These are phyloP conservation scores for Orthochromis malagaraziensis DNA, from an alignment of 2,113 vertebrate genomes.

Conservation along the genomic window DNA sequence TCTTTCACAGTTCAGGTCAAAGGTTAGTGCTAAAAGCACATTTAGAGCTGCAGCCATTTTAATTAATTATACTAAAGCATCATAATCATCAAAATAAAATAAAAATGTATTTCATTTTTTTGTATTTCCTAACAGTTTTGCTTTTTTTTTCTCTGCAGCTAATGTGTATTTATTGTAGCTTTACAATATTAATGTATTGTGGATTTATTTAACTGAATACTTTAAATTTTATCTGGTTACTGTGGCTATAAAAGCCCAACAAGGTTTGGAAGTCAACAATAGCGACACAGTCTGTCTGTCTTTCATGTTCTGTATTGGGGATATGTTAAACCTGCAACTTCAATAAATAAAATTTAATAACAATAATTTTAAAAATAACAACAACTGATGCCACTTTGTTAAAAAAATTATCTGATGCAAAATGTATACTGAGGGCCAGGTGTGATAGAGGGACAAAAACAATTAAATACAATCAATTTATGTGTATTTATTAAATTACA, in stretches of 20 bases:
- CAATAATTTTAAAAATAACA: background rate
- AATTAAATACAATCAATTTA: background rate
- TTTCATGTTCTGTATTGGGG: background rate
- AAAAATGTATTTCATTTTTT: background rate
- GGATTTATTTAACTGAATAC: background rate
- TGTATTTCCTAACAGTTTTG: background rate
- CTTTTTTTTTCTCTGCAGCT: background rate
- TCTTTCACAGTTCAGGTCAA: background rate
- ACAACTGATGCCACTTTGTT: background rate
- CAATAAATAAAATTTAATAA: background rate
- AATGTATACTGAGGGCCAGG: background rate
- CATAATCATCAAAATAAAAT: background rate
- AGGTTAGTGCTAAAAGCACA: background rate
- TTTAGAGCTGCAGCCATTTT: background rate
- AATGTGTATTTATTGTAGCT: background rate
- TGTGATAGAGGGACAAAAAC: background rate
- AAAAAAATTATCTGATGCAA: background rate
- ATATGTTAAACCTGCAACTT: background rate
- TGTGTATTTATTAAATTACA: background rate
- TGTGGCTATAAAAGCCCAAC: background rate
- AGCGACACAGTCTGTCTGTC: accelerated
- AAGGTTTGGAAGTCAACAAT: background rate
- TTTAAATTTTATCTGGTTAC: background rate
- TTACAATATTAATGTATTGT: background rate
- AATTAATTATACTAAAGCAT: background rate